phyloP scores from a whole-genome alignment of 2,888 invertebrate species.

The Diaperis boleti region DNA sequence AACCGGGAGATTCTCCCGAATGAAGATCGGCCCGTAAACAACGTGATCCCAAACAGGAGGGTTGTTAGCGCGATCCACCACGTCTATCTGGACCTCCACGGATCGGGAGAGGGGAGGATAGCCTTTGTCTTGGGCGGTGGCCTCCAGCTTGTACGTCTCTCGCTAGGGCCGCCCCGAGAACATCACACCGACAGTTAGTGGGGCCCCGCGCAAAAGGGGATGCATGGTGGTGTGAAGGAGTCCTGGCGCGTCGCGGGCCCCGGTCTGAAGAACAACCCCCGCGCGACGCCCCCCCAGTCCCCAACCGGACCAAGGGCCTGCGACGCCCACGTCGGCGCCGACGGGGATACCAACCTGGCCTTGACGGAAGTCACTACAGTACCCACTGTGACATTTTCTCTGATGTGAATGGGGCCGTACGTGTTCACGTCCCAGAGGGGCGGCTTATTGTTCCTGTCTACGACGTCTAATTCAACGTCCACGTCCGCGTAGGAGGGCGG shows the following conservation, averaged over 20 bases:
- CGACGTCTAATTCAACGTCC: slow-evolving; percentile 98
- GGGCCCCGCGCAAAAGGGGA: slow-evolving; percentile 36
- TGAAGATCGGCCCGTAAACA: slow-evolving; percentile 97
- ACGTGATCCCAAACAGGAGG: slow-evolving; percentile 97
- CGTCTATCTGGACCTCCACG: slow-evolving; percentile 98
- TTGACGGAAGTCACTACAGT: slow-evolving; percentile 98
- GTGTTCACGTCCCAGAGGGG: slow-evolving; percentile 95
- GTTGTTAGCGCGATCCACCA: slow-evolving; percentile 98
- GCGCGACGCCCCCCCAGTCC: slow-evolving; percentile 51
- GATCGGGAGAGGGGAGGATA: slow-evolving; percentile 94
- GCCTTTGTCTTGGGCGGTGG: slow-evolving; percentile 98
- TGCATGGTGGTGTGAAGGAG: slow-evolving; percentile 49
- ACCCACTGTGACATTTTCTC: slow-evolving; percentile 99
- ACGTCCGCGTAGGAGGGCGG: slow-evolving; percentile 95
- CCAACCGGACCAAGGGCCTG: slow-evolving; percentile 51
- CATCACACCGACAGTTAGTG: slow-evolving; percentile 41
- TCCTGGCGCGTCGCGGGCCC: slow-evolving; percentile 52
- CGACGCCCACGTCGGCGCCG: slow-evolving; percentile 56
- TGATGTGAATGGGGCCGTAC: slow-evolving; percentile 98
- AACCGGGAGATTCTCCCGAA: slow-evolving; percentile 97
- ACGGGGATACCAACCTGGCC: slow-evolving; percentile 91
- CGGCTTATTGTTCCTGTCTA: slow-evolving; percentile 98
- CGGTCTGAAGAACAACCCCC: slow-evolving; percentile 58
- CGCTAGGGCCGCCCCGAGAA: slow-evolving; percentile 72
- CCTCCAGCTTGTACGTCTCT: slow-evolving; percentile 98